Conservation (phyloP, 1,140 invertebrate species). For the Yoshiicerus persimilis region DNA sequence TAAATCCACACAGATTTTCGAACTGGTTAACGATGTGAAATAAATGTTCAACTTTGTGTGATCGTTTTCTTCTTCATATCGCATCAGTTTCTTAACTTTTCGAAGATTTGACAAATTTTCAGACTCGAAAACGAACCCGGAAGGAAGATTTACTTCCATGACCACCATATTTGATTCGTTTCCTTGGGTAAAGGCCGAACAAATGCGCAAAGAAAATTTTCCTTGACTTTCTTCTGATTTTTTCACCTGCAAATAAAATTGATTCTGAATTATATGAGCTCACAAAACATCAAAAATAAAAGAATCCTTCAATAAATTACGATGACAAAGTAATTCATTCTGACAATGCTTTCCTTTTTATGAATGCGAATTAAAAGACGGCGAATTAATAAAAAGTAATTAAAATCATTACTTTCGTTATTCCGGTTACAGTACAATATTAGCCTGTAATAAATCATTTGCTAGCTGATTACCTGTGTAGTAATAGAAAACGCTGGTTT, state of each 20-base stretch:
- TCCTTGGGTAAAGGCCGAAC: background rate
- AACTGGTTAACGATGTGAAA: conserved; percentile 65
- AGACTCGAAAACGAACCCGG: conserved; percentile 69
- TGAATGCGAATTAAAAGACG: background rate
- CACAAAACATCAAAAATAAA: background rate
- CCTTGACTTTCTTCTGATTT: background rate
- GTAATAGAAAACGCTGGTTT: conserved; percentile 61
- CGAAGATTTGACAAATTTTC: conserved; percentile 68
- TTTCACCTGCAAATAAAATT: background rate
- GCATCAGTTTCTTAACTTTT: conserved; percentile 69
- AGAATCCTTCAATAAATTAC: no score
- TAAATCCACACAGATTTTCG: conserved; percentile 52
- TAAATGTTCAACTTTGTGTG: conserved; percentile 79
- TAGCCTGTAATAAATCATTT: background rate
- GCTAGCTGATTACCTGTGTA: background rate
- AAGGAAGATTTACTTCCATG: conserved; percentile 67
- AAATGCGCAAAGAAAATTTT: background rate
- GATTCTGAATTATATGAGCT: no score
- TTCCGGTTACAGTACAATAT: no score
- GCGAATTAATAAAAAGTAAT: no score
- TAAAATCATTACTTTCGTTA: background rate
- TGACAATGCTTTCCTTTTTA: no score
- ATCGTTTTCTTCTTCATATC: conserved; percentile 73
- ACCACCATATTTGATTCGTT: conserved; percentile 79
- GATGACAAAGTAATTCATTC: no score